Evolutionary conservation across 2,888 invertebrate genomes (phyloP), one percentile per base, ranked within the genome.

Genomic region (Sinopyrophorus schimmeli): DNA sequence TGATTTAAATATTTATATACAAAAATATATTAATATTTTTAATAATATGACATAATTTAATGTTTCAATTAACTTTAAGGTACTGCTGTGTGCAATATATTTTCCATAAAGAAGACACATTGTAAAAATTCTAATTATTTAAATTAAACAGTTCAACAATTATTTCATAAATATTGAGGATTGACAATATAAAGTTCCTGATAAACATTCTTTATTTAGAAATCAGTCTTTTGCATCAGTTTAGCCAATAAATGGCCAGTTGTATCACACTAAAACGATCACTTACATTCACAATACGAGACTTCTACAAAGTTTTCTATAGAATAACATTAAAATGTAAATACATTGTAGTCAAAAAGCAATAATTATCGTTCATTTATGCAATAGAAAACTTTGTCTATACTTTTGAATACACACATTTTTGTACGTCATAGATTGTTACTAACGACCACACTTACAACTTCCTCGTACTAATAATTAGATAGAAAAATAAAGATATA

Each of bases 141-240:
- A n/a, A n/a, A n/a, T n/a, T n/a, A n/a, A n/a, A n/a, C n/a, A n/a
- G n/a, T n/a, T n/a, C n/a, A n/a, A n/a, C n/a, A n/a, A n/a, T n/a
- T n/a, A n/a, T n/a, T n/a, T n/a, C n/a, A n/a, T n/a, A n/a, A n/a
- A n/a, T n/a, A n/a, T n/a, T n/a, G n/a, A n/a, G n/a, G n/a, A n/a
- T n/a, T n/a, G n/a, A n/a, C n/a, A n/a, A n/a, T n/a, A n/a, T n/a
- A n/a, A n/a, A n/a, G n/a, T 5, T 47, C 21, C 24, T 41, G 43
- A 53, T 49, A 48, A 52, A 55, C 55, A 60, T 60, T 62, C 60
- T 65, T 67, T 69, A 69, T 64, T 65, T 63, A 69, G 68, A 69
- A 69, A 70, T 71, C 71, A 71, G 71, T 71, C 71, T 71, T 71
- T 68, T 69, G 63, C 62, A 59, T 68, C 69, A 69, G 68, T 70